Conservation (phyloP, 23 tunicate genomes). For the Halocynthia roretzi region DNA sequence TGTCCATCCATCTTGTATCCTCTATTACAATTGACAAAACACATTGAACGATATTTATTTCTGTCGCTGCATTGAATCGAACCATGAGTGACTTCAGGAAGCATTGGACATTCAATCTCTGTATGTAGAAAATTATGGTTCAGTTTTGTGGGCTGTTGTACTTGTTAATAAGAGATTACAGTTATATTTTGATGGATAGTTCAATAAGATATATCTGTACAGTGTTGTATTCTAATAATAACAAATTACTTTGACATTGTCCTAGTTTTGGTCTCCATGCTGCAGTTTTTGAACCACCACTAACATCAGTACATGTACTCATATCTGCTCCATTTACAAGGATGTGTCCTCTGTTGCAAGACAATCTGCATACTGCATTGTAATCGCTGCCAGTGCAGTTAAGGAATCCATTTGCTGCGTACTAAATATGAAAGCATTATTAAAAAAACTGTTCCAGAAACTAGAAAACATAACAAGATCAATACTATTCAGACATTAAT, state of each 20-base stretch:
- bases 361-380: conserved; percentile 25
- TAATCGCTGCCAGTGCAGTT: conserved; percentile 18
- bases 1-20: conserved; percentile 21
- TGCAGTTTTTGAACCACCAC: conserved; percentile 8
- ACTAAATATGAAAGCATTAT: conserved; percentile 10
- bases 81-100: conserved; percentile 28
- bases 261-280: conserved; percentile 51
- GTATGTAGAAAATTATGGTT: not conserved
- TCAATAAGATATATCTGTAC: not conserved
- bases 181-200: not conserved
- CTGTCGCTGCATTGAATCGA: conserved; percentile 28
- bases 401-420: conserved; percentile 24
- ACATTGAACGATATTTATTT: conserved; percentile 28
- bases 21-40: conserved; percentile 32
- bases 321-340: conserved; percentile 13
- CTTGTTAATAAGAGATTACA: not conserved
- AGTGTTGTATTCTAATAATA: not conserved
- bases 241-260: conserved; percentile 41
- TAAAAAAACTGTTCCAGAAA: no score
- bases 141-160: not conserved
- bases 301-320: conserved; percentile 38
- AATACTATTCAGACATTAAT: not conserved
- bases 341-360: conserved; percentile 27
- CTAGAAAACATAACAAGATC: not conserved
- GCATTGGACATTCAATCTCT: conserved; percentile 26